Base-by-base conservation (phyloP, 1,140 invertebrate species). In the Episyrphus balteatus region DNA sequence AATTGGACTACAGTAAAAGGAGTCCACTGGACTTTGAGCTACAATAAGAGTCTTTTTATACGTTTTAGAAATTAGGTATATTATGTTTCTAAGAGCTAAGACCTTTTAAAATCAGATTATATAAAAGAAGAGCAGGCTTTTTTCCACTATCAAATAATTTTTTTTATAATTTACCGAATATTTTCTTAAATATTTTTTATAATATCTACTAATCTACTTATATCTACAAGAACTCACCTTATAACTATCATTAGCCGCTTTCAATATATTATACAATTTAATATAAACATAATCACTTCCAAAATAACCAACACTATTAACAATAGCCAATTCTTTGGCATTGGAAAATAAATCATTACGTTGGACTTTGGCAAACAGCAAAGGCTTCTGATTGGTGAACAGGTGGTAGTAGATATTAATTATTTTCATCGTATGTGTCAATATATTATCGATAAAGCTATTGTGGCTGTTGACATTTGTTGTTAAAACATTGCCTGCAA, bases 331-430 rank as follows among this genome's bases (percentile, higher is more conserved):
- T 44, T 62, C 58, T 44, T 45, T 54, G 5, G 48, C 40, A 48
- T 50, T 52, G 8, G 34, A 26, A 42, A 56, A 56, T 5, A 56
- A 3, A 46, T 55, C 54, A 13, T 19, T 42, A 38, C 52, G 52
- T 30, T 50, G 51, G 17, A 37, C 44, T 47, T 55, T 55, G 31
- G 74, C 74, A 2, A 72, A 61, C 2, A 75, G 62, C 6, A 71
- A 62, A 8, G 80, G 66, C 37, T 69, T 69, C 33, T 77, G 69
- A 48, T 86, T 82, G 47, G 84, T 81, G 34, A 86, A 73, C 19
- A 87, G 75, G 60, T 86, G 81, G 43, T 78, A 73, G 66, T 81
- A 86, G 51, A 86, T 80, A 62, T 83, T 84, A 30, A 88, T 61
- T 11, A 87, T 55, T 60, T 80, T 77, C 43, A 80, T 66, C 2